These are phyloP conservation scores for Poeciliopsis gracilis DNA, from an alignment of 2,797 vertebrate genomes.

Conservation along the genomic window DNA sequence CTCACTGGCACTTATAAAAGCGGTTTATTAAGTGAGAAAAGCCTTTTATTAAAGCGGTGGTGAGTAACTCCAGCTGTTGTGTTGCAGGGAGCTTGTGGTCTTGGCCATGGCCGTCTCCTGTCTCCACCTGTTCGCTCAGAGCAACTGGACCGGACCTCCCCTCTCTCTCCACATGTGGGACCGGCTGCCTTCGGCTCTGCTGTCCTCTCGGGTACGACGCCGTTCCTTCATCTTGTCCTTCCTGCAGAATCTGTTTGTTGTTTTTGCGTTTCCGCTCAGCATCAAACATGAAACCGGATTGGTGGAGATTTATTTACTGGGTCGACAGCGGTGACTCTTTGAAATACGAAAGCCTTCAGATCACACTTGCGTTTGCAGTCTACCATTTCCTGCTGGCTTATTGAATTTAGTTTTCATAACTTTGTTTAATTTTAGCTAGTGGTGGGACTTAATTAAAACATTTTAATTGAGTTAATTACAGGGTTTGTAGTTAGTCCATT, in stretches of 20 bases:
- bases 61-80: constrained; percentile 4
- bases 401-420: too few relatives aligned
- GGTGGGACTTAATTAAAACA: too few relatives aligned
- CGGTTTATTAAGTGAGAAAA: not conserved
- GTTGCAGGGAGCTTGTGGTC: constrained; percentile 84
- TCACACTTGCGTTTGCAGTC: too few relatives aligned
- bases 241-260: not conserved
- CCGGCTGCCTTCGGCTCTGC: constrained; percentile 81
- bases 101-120: constrained; percentile 88
- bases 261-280: not conserved
- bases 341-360: not conserved
- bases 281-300: not conserved
- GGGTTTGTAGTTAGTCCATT: too few relatives aligned
- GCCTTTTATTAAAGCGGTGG: not conserved
- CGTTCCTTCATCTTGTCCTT: not conserved
- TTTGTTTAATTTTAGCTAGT: too few relatives aligned
- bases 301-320: too few relatives aligned
- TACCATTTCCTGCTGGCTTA: too few relatives aligned
- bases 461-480: too few relatives aligned
- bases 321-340: too few relatives aligned
- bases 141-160: constrained; percentile 95
- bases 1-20: not conserved
- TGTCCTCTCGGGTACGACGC: constrained; percentile 82
- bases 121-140: constrained; percentile 92
- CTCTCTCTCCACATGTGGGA: constrained; percentile 80